Evolutionary conservation across 2,888 invertebrate species (phyloP).

Genomic region (Andrena minutula): DNA sequence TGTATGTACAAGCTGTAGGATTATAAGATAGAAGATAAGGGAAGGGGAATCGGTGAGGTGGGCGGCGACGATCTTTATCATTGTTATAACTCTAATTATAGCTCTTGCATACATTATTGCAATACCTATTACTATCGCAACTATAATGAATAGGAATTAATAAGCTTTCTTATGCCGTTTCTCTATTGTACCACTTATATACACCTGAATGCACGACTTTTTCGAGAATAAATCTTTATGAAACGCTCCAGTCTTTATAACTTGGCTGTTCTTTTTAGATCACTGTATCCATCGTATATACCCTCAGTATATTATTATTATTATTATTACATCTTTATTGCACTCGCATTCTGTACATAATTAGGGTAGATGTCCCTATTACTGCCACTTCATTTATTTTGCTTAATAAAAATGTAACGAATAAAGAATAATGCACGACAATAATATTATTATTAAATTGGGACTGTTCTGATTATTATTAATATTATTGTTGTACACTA

Average conservation of each 20-base stretch:
- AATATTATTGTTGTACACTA: no score
- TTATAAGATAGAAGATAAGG: conserved; percentile 40
- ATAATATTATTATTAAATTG: no score
- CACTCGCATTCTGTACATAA: no score
- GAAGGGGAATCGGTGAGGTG: conserved; percentile 23
- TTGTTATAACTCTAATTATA: conserved; percentile 65
- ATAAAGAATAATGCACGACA: no score
- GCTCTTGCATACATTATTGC: conserved; percentile 62
- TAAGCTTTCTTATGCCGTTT: conserved; percentile 82
- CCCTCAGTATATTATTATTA: neutral
- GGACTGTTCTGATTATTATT: no score
- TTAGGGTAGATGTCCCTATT: no score
- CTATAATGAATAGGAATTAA: conserved; percentile 64
- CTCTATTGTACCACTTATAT: conserved; percentile 82
- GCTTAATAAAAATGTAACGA: no score
- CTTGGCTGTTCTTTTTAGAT: conserved; percentile 50
- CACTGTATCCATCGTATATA: neutral
- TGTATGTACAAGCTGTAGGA: conserved; percentile 49
- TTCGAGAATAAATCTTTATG: conserved; percentile 82
- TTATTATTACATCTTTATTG: no score
- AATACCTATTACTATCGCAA: conserved; percentile 64
- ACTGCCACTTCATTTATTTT: no score
- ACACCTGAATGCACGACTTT: conserved; percentile 81
- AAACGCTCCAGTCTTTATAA: conserved; percentile 78
- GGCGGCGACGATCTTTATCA: conserved; percentile 63